Percentiles rank a stretch among this genome's conserved stretches.
phyloP scores from a whole-genome alignment of 1,140 invertebrate species.

The Cydia pomonella region DNA sequence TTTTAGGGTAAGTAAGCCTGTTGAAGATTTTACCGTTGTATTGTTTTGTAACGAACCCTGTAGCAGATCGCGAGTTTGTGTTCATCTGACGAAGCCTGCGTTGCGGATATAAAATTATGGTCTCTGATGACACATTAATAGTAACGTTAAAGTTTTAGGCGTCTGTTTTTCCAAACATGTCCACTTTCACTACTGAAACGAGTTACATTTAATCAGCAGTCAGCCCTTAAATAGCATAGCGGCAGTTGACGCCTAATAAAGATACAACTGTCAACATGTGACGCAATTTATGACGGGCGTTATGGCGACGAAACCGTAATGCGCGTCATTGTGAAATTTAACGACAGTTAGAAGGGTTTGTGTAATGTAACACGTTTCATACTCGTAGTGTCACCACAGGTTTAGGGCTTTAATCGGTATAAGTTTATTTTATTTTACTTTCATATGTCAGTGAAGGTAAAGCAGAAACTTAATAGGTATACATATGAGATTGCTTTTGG shows the following conservation, averaged over 20 bases:
- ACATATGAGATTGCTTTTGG: too few species aligned
- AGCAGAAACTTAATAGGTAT: too few species aligned
- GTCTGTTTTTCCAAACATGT: not conserved
- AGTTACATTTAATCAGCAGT: not conserved
- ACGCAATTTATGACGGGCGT: not conserved
- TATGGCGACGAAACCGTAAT: slow-evolving; percentile 2
- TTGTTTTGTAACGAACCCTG: too few species aligned
- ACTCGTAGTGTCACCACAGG: not conserved
- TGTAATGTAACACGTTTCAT: not conserved
- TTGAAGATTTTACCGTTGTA: too few species aligned
- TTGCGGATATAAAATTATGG: too few species aligned
- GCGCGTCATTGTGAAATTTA: not conserved
- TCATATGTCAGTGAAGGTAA: too few species aligned
- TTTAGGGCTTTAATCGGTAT: too few species aligned
- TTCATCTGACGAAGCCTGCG: too few species aligned
- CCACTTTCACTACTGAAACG: not conserved
- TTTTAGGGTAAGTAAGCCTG: too few species aligned
- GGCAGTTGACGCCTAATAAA: slow-evolving; percentile 3
- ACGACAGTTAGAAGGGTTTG: not conserved
- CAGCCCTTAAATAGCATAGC: not conserved
- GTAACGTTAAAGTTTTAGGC: not conserved
- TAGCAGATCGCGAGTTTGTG: too few species aligned
- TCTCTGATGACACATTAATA: not conserved
- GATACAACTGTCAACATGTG: not conserved
- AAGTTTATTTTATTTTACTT: too few species aligned